Evolutionary conservation across 2,888 invertebrate species (phyloP), one percentile per base, ranked within the genome.

Genomic region (Beris chalybata): DNA sequence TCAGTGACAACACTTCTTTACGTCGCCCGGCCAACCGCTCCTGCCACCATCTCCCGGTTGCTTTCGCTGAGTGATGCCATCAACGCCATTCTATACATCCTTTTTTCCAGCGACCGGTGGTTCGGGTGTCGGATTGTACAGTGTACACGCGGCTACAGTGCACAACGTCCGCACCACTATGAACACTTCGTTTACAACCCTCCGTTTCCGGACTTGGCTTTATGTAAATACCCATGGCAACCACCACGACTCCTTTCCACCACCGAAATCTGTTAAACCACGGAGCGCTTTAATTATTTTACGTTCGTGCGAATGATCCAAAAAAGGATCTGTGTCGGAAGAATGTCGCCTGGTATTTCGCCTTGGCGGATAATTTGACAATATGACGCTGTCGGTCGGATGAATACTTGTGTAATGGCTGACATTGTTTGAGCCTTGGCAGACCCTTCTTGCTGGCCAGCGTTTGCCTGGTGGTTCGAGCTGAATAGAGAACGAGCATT

Each of bases 1-100:
- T 67, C 67, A 67, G 59, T 55, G 65, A 65, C 67, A 67, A 59
- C 64, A 64, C 59, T 61, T 61, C 61, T 52, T 59, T 50, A 30
- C 38, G 38, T 38, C 5, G 38, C 61, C 43, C 50, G 61, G 38
- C 9, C 5, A 9, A 50, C 43, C 50, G 61, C 50, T 61, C 30
- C 32, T 38, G 38, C 5, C 38, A 4, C 38, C 9, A 38, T 9
- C 9, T 5, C 30, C 53, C 29, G 54, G 48, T 5, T 52, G 38
- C 32, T 15, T 3, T 31, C 4, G 48, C 22, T 61, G 61, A 61
- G 61, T 61, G 61, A 61, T 61, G 50, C 50, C 43, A 50, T 61
- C 52, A 52, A 50, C 48, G 52, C 15, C 22, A 22, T 15, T 56
- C 38, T 38, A 4, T 38, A 38, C 38, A 38, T 38, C 5, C 9